These are phyloP conservation scores for Athene cunicularia DNA, from an alignment of 2,113 vertebrate species.

Conservation along the genomic window DNA sequence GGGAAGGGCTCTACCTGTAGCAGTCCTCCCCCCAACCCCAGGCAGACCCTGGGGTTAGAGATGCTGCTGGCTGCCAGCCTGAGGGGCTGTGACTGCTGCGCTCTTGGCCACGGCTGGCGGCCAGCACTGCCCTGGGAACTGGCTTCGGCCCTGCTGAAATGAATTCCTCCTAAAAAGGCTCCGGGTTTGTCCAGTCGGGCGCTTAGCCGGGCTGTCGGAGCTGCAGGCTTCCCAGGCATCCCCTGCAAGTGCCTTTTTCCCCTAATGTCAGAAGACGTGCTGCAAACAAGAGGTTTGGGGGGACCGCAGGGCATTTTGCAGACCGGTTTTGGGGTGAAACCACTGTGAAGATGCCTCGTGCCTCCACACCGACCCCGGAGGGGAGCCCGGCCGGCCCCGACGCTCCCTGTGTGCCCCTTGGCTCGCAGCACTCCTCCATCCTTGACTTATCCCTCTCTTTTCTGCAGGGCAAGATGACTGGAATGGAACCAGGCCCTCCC, in stretches of 20 bases:
- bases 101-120: background rate
- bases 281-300: background rate
- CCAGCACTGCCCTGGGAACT: background rate
- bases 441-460: background rate
- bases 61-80: background rate
- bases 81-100: background rate
- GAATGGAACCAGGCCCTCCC: conserved; percentile 84
- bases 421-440: rapidly evolving
- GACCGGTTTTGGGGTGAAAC: background rate
- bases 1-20: background rate
- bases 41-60: background rate
- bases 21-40: background rate
- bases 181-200: background rate
- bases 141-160: background rate
- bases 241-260: rapidly evolving
- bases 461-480: conserved; percentile 90
- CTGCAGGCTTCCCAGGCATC: background rate
- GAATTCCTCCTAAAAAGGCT: background rate
- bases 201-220: background rate
- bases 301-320: rapidly evolving
- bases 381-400: rapidly evolving
- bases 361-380: rapidly evolving
- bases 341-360: background rate
- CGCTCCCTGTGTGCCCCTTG: background rate
- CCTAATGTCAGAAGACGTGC: rapidly evolving